Base-by-base conservation (phyloP, 2,113 vertebrate species). In the Leptocoma aspasia region DNA sequence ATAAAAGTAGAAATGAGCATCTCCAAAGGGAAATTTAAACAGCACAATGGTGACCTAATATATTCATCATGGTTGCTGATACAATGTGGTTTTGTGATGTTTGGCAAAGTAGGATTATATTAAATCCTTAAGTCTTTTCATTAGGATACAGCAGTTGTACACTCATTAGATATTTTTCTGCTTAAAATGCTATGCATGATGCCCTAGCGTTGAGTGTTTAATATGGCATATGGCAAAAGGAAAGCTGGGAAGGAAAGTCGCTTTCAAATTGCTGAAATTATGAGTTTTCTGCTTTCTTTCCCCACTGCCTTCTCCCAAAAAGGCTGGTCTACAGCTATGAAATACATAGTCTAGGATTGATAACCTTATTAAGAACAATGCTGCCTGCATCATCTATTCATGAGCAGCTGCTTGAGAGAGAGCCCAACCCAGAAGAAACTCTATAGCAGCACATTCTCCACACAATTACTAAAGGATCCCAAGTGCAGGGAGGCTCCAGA, bases 331-430 rank as follows among this genome's bases (percentile, higher is more conserved):
- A 60, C 57, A 86, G 59, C 49, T 75, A 28, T 18, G 18, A 90
- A 83, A 86, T 57, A 71, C 21, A 89, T 8, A 69, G 11, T 10
- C 39, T 37, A 44, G 45, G 35, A 50, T 69, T 63, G 59, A 94
- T 92, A 96, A 85, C 33, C 39, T 80, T 79, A 50, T 66, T 84
- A 82, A 88, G 86, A 95, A 65, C 64, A 92, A 90, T 30, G 18
- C 21, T 82, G 45, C 68, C 76, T 92, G 50, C 44, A 95, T 77
- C 78, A 90, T 82, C 45, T 85, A 89, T 91, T 94, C 86, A 82
- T 30, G 76, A 90, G 66, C 82, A 95, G 52, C 47, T 31, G 8
- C 30, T 39, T 70, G 47, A 95, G 82, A 92, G 49, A 70, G 57
- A 94, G 56, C 39, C 45, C 86, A 83, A 3, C 64, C 37, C 86